Base-by-base conservation (phyloP, 2,113 vertebrate genomes). In the Leptodactylus fuscus region DNA sequence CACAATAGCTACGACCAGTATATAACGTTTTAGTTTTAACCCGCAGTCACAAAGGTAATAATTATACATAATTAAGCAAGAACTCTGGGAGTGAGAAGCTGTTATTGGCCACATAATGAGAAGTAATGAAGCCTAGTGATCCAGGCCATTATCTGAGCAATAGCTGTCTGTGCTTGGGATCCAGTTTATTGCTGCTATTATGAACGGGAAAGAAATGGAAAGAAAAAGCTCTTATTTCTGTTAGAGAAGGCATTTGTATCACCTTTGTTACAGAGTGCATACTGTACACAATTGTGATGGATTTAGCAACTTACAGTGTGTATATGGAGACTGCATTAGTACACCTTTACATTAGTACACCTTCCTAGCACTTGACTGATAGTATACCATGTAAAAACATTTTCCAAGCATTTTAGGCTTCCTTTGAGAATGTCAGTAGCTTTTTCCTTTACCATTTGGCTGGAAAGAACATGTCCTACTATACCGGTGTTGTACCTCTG, bases 101-200 rank as follows among this genome's bases (percentile, higher is more conserved):
- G 84, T 80, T 86, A 81, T 81, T 86, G 84, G 76, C 84, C 76
- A 73, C 78, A 86, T 86, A 86, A 86, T 86, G 84, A 86, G 84
- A 79, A 86, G 84, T 86, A 86, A 86, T 86, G 84, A 86, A 86
- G 84, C 84, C 84, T 73, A 86, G 65, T 53, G 76, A 86, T 80
- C 77, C 77, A 80, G 77, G 76, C 67, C 84, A 86, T 86, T 86
- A 86, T 86, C 75, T 53, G 76, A 81, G 84, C 76, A 86, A 86
- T 86, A 81, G 84, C 84, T 81, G 65, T 24, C 69, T 86, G 65
- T 81, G 84, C 76, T 55, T 81, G 84, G 62, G 53, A 81, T 86
- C 36, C 48, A 80, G 58, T 86, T 86, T 86, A 86, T 86, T 86
- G 84, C 84, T 73, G 84, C 77, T 86, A 86, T 86, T 86, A 86